Conservation (phyloP, 2,888 invertebrate species). For the Copidosoma aretas region DNA sequence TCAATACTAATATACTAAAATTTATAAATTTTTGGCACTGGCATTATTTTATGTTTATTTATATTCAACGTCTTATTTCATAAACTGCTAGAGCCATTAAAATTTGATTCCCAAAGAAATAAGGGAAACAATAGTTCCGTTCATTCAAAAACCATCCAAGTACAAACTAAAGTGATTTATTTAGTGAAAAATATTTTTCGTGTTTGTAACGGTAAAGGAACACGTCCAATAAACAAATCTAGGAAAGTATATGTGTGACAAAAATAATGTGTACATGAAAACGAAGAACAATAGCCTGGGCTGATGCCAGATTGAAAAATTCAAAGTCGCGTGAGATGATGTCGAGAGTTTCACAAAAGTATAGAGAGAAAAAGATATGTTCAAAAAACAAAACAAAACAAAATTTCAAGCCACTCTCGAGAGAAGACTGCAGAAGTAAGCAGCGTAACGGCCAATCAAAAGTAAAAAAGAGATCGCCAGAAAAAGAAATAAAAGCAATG, state of each 20-base stretch:
- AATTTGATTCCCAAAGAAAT: too few relatives aligned
- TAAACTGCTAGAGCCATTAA: too few relatives aligned
- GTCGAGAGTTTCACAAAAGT: conserved; percentile 21
- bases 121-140: too few relatives aligned
- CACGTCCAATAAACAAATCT: too few relatives aligned
- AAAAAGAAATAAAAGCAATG: conserved; percentile 51
- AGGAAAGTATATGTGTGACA: neutral
- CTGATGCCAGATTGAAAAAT: conserved; percentile 9
- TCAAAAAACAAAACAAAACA: conserved; percentile 16
- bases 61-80: too few relatives aligned
- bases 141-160: too few relatives aligned
- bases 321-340: conserved; percentile 13
- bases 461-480: conserved; percentile 28
- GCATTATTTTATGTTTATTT: too few relatives aligned
- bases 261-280: neutral
- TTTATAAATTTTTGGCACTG: too few relatives aligned
- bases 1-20: too few relatives aligned
- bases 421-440: conserved; percentile 14
- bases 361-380: conserved; percentile 45
- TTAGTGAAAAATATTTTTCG: too few relatives aligned
- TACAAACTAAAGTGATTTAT: too few relatives aligned
- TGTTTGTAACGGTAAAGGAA: too few relatives aligned
- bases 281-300: neutral
- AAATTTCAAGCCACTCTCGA: conserved; percentile 21
- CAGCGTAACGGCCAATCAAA: conserved; percentile 21